Conservation (phyloP, 1,140 invertebrate species). For the Ruditapes philippinarum region DNA sequence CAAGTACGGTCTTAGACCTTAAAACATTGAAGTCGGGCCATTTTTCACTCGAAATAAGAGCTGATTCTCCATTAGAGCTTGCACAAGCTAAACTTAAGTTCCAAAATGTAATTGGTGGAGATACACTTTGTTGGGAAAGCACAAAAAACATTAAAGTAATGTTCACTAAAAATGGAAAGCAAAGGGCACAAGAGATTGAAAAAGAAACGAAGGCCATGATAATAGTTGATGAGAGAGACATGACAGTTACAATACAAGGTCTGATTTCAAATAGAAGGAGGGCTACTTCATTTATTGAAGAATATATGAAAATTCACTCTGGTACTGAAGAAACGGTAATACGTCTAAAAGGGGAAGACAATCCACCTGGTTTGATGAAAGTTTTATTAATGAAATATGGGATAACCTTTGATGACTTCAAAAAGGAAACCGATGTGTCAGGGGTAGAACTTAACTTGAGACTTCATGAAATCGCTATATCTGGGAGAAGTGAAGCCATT, state of each 20-base stretch:
- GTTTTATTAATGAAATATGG: constrained; percentile 72
- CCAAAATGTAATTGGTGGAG: constrained; percentile 69
- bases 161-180: constrained; percentile 69
- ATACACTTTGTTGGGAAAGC: constrained; percentile 65
- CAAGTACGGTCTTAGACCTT: constrained; percentile 26
- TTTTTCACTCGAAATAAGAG: constrained; percentile 67
- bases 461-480: constrained; percentile 72
- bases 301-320: constrained; percentile 67
- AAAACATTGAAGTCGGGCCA: constrained; percentile 63
- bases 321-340: constrained; percentile 51
- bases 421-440: constrained; percentile 44
- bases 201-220: constrained; percentile 67
- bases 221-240: constrained; percentile 69
- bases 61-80: constrained; percentile 60
- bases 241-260: constrained; percentile 76
- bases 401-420: constrained; percentile 66
- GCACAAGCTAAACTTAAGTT: constrained; percentile 63
- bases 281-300: constrained; percentile 60
- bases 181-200: constrained; percentile 68
- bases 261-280: background rate
- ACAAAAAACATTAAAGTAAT: constrained; percentile 54
- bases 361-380: constrained; percentile 82
- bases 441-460: constrained; percentile 69
- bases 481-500: constrained; percentile 71
- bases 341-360: constrained; percentile 66